Conservation (phyloP, 1,140 invertebrate species). For the Euwallacea similis region DNA sequence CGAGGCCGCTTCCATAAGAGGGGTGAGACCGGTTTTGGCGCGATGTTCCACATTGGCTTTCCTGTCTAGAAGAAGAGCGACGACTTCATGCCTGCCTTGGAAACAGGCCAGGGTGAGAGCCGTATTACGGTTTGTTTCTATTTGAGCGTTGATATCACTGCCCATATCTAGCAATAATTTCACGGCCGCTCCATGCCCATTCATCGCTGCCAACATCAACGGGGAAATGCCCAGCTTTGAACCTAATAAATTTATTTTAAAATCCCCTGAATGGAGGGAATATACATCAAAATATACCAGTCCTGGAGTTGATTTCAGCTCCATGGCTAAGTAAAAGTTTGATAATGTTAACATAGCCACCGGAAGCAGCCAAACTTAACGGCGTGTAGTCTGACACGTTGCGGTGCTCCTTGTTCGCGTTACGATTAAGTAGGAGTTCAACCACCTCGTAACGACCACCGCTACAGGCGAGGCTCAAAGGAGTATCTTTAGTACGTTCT, state of each 20-base stretch:
- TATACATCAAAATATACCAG: slow-evolving; percentile 59
- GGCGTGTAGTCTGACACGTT: slow-evolving; percentile 99
- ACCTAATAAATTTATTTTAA: slow-evolving; percentile 6
- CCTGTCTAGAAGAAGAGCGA: slow-evolving; percentile 90
- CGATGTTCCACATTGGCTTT: slow-evolving; percentile 99
- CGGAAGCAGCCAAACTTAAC: slow-evolving; percentile 94
- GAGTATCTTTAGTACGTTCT: slow-evolving; percentile 98
- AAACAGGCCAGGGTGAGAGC: slow-evolving; percentile 98
- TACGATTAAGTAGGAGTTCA: slow-evolving; percentile 83
- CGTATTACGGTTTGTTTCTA: slow-evolving; percentile 99
- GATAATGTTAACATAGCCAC: slow-evolving; percentile 98
- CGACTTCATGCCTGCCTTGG: slow-evolving; percentile 98
- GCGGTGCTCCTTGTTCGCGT: slow-evolving; percentile 97
- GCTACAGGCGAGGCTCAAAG: slow-evolving; percentile 94
- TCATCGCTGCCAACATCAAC: slow-evolving; percentile 99
- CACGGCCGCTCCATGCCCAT: slow-evolving; percentile 93
- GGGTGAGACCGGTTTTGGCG: slow-evolving; percentile 98
- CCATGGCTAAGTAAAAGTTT: slow-evolving; percentile 87
- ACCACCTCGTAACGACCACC: slow-evolving; percentile 92
- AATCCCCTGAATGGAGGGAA: background rate
- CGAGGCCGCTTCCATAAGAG: slow-evolving; percentile 98
- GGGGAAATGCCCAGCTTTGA: slow-evolving; percentile 98
- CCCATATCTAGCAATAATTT: slow-evolving; percentile 94
- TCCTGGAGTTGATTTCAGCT: slow-evolving; percentile 98
- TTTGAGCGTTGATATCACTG: slow-evolving; percentile 99